Evolutionary conservation across 2,797 vertebrate species (phyloP), one percentile per base, ranked within the genome.

Genomic region (Phrynocephalus vlangalii): DNA sequence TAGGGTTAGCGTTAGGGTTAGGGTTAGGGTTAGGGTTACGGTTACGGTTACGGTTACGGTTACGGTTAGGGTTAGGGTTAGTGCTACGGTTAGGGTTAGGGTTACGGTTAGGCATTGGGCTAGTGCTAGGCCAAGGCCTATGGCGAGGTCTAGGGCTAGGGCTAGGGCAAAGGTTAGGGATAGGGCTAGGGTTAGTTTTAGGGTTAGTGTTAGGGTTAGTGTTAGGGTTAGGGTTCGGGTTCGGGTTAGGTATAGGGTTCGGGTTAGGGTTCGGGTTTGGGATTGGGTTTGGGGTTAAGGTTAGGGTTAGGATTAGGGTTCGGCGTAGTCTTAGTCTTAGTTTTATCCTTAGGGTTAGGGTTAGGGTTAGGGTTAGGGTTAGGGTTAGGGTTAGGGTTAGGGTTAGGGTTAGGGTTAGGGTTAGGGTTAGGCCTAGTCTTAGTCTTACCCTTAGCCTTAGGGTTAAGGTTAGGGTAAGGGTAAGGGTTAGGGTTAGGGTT

Each of bases 341-440:
- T 79, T 79, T 86, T 86, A 86, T 78, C 78, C 24, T 81, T 70
- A 52, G 63, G 85, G 66, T 86, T 81, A 81, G 78, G 56, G 66
- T 86, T 86, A 86, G 78, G 78, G 77, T 86, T 86, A 81, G 77
- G 38, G 24, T 87, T 87, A 48, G 44, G 44, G 78, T 76, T 85
- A 75, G 83, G 87, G 87, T 81, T 86, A 89, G 77, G 84, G 83
- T 75, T 89, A 80, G 68, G 78, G n/a, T 86, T 82, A 85, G 82
- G 88, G 77, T 60, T 56, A 56, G 52, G 52, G 52, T 56, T 56
- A 56, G 87, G 87, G 87, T 72, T 88, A 85, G 83, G 78, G 83
- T 81, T 80, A 76, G 79, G 83, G 67, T 30, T 73, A 73, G 83
- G 68, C 77, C 60, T 72, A 86, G 73, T 52, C 30, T 75, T 48